Evolutionary conservation across 2,113 vertebrate genomes (phyloP).

Genomic region (Melospiza georgiana): DNA sequence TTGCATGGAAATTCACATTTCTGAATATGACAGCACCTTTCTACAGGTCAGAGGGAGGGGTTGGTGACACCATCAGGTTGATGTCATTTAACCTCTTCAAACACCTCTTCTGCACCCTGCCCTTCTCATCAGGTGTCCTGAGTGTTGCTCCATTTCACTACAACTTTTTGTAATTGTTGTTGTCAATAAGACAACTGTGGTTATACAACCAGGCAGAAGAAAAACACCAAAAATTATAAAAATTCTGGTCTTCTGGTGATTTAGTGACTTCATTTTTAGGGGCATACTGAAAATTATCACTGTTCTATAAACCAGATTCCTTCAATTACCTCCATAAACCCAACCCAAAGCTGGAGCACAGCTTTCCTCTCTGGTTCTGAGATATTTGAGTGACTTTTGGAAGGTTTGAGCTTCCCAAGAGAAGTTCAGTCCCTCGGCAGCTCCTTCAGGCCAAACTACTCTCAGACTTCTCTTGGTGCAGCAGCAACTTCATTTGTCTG

Average conservation of each 20-base stretch:
- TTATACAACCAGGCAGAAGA: neutral
- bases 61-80: neutral
- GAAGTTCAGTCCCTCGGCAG: neutral
- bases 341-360: neutral
- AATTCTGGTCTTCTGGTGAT: neutral
- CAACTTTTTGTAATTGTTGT: no score
- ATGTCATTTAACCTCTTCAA: neutral
- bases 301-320: neutral
- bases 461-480: neutral
- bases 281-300: neutral
- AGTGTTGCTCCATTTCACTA: neutral
- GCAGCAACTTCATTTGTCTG: constrained; percentile 14
- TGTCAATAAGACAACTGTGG: accelerated
- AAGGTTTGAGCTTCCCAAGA: neutral
- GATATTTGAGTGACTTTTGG: neutral
- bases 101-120: neutral
- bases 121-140: neutral
- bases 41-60: neutral
- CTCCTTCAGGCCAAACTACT: neutral
- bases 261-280: neutral
- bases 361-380: neutral
- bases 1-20: neutral
- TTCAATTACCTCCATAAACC: neutral
- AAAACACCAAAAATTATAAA: neutral
- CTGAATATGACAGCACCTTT: neutral